phyloP scores from a whole-genome alignment of 2,797 vertebrate species.

The Gymnocypris eckloni region DNA sequence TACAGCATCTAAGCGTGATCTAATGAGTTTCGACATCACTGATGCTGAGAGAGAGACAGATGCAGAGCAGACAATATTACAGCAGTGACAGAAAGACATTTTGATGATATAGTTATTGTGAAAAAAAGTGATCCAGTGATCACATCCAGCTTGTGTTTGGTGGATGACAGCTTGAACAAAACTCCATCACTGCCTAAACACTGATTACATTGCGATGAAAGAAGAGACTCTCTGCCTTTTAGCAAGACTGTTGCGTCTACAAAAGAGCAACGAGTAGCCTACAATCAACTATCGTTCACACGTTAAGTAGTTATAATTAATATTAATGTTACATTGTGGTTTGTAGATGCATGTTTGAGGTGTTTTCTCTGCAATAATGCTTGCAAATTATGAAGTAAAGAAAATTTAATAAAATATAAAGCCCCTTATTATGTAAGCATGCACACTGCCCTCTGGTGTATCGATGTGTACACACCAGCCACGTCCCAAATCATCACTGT shows the following conservation, averaged over 20 bases:
- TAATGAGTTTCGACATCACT: neutral
- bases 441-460: constrained; percentile 36
- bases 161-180: neutral
- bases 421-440: constrained; percentile 18
- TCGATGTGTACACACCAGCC: constrained; percentile 1
- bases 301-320: neutral
- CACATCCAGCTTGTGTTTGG: neutral
- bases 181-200: neutral
- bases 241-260: neutral
- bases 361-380: neutral
- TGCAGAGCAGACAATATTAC: neutral
- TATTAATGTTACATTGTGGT: neutral
- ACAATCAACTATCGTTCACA: neutral
- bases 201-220: neutral
- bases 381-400: neutral
- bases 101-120: neutral
- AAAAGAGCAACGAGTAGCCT: neutral
- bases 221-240: neutral
- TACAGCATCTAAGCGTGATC: neutral
- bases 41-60: neutral
- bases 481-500: constrained; percentile 51
- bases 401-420: neutral
- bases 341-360: neutral
- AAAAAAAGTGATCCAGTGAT: neutral
- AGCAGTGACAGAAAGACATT: neutral